These are phyloP conservation scores for Morpho deidamia DNA, from an alignment of 2,888 invertebrate species.

Conservation along the genomic window DNA sequence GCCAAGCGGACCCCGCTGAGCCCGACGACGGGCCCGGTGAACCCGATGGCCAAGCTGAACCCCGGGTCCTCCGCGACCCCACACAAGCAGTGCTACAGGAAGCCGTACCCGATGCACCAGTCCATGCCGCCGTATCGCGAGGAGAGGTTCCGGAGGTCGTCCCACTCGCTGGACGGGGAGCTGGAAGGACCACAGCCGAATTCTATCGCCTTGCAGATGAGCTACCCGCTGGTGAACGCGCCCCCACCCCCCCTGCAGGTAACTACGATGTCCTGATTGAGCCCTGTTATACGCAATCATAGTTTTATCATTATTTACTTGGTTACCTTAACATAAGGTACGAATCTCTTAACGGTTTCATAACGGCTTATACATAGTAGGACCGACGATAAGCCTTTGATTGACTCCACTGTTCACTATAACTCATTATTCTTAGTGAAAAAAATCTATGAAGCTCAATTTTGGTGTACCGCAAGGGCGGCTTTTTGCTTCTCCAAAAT, in stretches of 20 bases:
- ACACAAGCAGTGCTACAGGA: constrained; percentile 40
- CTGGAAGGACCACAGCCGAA: constrained; percentile 71
- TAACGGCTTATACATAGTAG: too few species aligned
- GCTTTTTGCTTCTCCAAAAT: too few species aligned
- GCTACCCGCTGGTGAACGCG: constrained; percentile 79
- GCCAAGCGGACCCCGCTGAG: constrained; percentile 44
- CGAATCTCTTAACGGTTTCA: too few species aligned
- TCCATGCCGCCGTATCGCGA: constrained; percentile 49
- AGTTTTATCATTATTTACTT: too few species aligned
- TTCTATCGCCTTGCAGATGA: constrained; percentile 82
- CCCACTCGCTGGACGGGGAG: constrained; percentile 61
- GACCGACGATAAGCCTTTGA: too few species aligned
- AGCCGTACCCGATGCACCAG: constrained; percentile 48
- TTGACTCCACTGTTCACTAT: too few species aligned
- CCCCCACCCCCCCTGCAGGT: constrained; percentile 72
- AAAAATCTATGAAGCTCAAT: too few species aligned
- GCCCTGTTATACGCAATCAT: background rate
- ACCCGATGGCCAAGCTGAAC: constrained; percentile 43
- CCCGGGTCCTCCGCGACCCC: constrained; percentile 26
- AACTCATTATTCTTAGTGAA: too few species aligned
- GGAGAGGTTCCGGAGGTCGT: constrained; percentile 45
- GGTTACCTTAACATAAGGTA: too few species aligned
- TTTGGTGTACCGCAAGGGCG: too few species aligned
- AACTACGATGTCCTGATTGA: constrained; percentile 22
- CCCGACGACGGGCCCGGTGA: constrained; percentile 34